These are phyloP conservation scores for Neosalanx taihuensis DNA, from an alignment of 2,797 vertebrate genomes.

Conservation along the genomic window DNA sequence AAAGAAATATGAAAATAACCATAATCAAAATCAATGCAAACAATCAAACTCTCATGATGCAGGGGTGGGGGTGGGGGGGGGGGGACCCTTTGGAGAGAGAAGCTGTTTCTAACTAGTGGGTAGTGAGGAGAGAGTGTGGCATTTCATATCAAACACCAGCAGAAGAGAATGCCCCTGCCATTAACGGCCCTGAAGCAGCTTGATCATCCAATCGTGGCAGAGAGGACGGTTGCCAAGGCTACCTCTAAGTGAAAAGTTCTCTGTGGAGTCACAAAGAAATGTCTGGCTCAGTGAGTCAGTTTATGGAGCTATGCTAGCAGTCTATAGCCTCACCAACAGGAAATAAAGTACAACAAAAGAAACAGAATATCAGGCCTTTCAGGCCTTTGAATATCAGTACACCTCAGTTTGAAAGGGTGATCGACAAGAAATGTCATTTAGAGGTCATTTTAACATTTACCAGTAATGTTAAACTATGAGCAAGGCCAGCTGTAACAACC, in stretches of 20 bases:
- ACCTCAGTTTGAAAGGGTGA: too few relatives aligned
- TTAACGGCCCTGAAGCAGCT: conserved; percentile 24
- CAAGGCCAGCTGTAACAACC: too few relatives aligned
- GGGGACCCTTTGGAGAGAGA: conserved; percentile 24
- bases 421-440: too few relatives aligned
- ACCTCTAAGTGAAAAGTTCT: conserved; percentile 9
- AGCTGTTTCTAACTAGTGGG: conserved; percentile 8
- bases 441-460: too few relatives aligned
- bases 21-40: too few relatives aligned
- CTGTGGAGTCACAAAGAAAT: not conserved
- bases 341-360: not conserved
- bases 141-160: conserved; percentile 29
- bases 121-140: conserved; percentile 29
- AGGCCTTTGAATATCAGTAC: too few relatives aligned
- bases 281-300: too few relatives aligned
- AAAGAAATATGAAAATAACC: not conserved
- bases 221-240: conserved; percentile 14
- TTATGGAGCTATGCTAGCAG: too few relatives aligned
- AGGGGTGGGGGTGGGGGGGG: conserved; percentile 22
- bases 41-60: conserved; percentile 16
- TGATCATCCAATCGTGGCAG: conserved; percentile 24
- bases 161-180: conserved; percentile 23
- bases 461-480: too few relatives aligned
- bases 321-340: too few relatives aligned
- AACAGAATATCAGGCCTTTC: too few relatives aligned